phyloP scores from a whole-genome alignment of 2,888 invertebrate genomes.

The Cheilosia pagana region DNA sequence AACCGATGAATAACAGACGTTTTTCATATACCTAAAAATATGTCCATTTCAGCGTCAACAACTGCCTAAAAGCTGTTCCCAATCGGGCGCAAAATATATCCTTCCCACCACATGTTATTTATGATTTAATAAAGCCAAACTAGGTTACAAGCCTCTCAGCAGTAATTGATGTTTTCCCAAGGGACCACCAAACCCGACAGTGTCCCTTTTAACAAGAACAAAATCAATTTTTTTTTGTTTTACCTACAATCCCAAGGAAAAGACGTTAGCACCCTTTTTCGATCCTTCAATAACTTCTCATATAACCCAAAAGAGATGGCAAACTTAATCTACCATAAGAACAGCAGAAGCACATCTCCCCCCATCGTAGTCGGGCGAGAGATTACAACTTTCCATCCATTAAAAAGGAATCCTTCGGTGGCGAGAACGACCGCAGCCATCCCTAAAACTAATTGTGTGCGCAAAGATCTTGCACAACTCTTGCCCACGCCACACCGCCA shows the following conservation, averaged over 20 bases:
- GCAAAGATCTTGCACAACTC: slow-evolving; percentile 18
- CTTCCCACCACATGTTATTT: no score
- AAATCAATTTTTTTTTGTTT: slow-evolving; percentile 36
- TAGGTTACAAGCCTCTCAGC: slow-evolving; percentile 4
- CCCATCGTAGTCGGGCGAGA: slow-evolving; percentile 2
- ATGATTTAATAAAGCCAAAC: slow-evolving; percentile 6
- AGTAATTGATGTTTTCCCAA: slow-evolving; percentile 39
- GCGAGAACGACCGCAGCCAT: slow-evolving; percentile 4
- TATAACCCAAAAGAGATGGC: slow-evolving; percentile 37
- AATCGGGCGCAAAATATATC: no score
- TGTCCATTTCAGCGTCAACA: no score
- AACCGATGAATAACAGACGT: no score
- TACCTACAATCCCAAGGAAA: slow-evolving; percentile 16
- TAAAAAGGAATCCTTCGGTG: slow-evolving; percentile 34
- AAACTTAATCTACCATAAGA: slow-evolving; percentile 58
- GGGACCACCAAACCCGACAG: slow-evolving; percentile 19
- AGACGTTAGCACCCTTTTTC: slow-evolving; percentile 37
- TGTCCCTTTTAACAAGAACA: slow-evolving; percentile 32
- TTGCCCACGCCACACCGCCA: background rate
- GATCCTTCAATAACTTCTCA: slow-evolving; percentile 59
- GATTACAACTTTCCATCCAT: slow-evolving; percentile 63
- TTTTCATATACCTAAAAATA: no score
- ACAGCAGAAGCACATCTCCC: background rate
- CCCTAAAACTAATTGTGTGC: slow-evolving; percentile 43
- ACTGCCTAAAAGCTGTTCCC: no score